Evolutionary conservation across 2,113 vertebrate genomes (phyloP).

Genomic region (Heterochromis multidens): DNA sequence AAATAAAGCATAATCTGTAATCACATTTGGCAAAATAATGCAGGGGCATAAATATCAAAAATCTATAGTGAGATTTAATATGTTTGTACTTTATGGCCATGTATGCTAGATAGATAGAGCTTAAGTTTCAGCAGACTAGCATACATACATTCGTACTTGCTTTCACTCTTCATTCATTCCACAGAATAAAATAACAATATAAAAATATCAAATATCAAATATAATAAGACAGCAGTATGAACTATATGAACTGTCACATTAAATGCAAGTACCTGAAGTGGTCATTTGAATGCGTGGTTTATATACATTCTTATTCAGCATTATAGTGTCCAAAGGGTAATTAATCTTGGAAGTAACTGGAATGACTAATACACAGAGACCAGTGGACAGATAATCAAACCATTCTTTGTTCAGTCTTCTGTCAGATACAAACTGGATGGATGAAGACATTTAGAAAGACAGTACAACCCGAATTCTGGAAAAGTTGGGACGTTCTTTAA

Average conservation of each 20-base stretch:
- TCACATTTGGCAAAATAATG: not conserved
- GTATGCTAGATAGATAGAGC: too few relatives aligned
- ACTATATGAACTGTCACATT: conserved; percentile 13
- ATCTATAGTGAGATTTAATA: not conserved
- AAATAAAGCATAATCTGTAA: not conserved
- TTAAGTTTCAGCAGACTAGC: too few relatives aligned
- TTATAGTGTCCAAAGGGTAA: not conserved
- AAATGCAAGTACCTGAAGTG: conserved; percentile 13
- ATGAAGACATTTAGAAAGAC: not conserved
- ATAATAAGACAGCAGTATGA: too few relatives aligned
- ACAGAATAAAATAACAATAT: too few relatives aligned
- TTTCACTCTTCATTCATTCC: too few relatives aligned
- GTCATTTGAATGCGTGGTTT: conserved; percentile 2
- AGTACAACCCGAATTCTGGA: too few relatives aligned
- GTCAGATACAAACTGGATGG: not conserved
- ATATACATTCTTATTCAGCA: conserved; percentile 15
- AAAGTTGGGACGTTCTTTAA: too few relatives aligned
- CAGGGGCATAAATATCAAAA: not conserved
- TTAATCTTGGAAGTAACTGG: conserved; percentile 36
- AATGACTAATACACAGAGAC: not conserved
- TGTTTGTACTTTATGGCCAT: not conserved
- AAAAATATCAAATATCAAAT: too few relatives aligned
- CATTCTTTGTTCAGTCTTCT: not conserved
- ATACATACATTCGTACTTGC: too few relatives aligned
- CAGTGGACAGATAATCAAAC: conserved; percentile 18